These are phyloP conservation scores for Alfaro cultratus DNA, from an alignment of 2,797 vertebrate species.

Conservation along the genomic window DNA sequence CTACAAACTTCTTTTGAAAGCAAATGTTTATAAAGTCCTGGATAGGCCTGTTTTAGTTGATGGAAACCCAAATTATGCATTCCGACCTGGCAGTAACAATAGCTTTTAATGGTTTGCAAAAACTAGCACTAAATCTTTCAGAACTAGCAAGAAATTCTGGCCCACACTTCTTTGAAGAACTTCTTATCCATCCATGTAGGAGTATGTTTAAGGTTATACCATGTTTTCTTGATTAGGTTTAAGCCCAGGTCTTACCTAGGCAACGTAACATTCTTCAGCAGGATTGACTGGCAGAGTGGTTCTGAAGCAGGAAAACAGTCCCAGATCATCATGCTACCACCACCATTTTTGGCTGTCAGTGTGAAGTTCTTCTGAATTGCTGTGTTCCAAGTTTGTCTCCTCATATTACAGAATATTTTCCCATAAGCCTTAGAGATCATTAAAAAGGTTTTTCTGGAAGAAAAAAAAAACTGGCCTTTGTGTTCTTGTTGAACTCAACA, in stretches of 20 bases:
- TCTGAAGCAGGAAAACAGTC: neutral
- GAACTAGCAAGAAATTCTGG: neutral
- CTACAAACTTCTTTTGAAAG: slow-evolving; percentile 18
- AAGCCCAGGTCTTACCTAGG: neutral
- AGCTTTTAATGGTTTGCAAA: neutral
- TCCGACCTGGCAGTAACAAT: neutral
- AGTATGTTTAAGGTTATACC: neutral
- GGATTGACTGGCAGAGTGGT: neutral
- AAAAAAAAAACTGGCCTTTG: neutral
- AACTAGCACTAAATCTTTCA: neutral
- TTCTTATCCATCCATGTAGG: neutral
- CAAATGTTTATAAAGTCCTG: slow-evolving; percentile 15
- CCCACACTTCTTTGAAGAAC: neutral
- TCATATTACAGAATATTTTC: neutral
- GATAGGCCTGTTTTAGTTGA: neutral
- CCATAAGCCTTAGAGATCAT: neutral
- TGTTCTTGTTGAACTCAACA: neutral
- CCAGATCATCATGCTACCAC: neutral
- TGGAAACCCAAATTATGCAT: neutral
- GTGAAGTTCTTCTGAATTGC: neutral
- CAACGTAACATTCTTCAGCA: neutral
- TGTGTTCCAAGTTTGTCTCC: neutral
- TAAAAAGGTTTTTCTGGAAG: neutral
- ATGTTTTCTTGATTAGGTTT: neutral
- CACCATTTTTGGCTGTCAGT: neutral